phyloP scores from a whole-genome alignment of 2,113 vertebrate species.

The Alligator sinensis region DNA sequence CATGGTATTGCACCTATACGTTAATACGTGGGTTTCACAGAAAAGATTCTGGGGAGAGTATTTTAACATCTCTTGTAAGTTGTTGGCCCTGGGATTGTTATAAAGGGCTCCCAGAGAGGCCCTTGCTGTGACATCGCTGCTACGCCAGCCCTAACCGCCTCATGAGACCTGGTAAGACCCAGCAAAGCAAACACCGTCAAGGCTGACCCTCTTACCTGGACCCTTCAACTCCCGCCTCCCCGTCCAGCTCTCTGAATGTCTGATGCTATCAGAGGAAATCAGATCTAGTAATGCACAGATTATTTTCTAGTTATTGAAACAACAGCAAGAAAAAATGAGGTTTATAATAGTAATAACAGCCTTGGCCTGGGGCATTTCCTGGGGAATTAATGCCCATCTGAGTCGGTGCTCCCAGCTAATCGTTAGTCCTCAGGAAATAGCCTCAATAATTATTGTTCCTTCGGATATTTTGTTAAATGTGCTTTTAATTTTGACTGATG shows the following conservation, averaged over 20 bases:
- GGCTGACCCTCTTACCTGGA: slow-evolving; percentile 25
- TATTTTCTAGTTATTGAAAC: slow-evolving; percentile 70
- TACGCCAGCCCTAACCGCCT: slow-evolving; percentile 45
- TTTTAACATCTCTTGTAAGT: slow-evolving; percentile 15
- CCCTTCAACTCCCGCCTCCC: slow-evolving; percentile 50
- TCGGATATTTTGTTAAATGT: slow-evolving; percentile 51
- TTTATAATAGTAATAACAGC: slow-evolving; percentile 65
- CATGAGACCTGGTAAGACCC: neutral
- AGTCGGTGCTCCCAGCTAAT: slow-evolving; percentile 65
- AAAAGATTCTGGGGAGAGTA: neutral
- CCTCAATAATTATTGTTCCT: slow-evolving; percentile 26
- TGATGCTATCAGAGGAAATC: slow-evolving; percentile 52
- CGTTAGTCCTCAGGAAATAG: slow-evolving; percentile 62
- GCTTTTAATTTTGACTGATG: slow-evolving; percentile 57
- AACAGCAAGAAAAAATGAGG: slow-evolving; percentile 3
- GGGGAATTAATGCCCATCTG: slow-evolving; percentile 66
- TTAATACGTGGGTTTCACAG: slow-evolving; percentile 34
- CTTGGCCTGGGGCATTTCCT: slow-evolving; percentile 64
- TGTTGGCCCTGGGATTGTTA: slow-evolving; percentile 45
- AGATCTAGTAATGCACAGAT: slow-evolving; percentile 41
- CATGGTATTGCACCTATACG: slow-evolving; percentile 35
- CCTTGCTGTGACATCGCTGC: slow-evolving; percentile 24
- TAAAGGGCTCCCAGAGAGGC: slow-evolving; percentile 53
- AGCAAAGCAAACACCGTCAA: neutral
- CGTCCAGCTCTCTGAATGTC: slow-evolving; percentile 42